Conservation (phyloP, 2,113 vertebrate genomes). For the Perca schrenkii region DNA sequence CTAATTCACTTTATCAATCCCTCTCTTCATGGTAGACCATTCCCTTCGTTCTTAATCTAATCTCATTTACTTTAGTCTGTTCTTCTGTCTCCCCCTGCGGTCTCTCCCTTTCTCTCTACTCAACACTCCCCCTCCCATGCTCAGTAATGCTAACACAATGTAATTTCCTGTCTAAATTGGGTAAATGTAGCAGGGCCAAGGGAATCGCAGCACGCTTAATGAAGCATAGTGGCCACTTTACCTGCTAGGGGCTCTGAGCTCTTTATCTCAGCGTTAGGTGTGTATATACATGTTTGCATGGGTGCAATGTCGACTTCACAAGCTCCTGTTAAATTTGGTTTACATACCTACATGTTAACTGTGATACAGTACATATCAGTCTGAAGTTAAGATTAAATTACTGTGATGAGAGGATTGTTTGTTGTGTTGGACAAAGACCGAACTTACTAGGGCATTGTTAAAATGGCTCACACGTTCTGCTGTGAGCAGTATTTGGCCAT, state of each 20-base stretch:
- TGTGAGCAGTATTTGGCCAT: background rate
- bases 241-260: conserved; percentile 41
- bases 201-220: conserved; percentile 59
- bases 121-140: conserved; percentile 5
- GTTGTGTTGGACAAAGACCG: background rate
- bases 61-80: conserved; percentile 32
- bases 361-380: background rate
- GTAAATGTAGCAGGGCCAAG: conserved; percentile 56
- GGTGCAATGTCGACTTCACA: background rate
- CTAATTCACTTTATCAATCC: conserved; percentile 61
- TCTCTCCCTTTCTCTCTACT: conserved; percentile 22
- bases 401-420: background rate
- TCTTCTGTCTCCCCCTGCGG: conserved; percentile 29
- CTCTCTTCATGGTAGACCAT: conserved; percentile 31
- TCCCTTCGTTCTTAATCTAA: conserved; percentile 60
- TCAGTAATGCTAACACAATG: conserved; percentile 51
- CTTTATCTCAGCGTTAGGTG: conserved; percentile 38
- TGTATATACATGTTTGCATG: conserved; percentile 2
- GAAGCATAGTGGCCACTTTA: conserved; percentile 69
- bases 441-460: background rate
- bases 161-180: conserved; percentile 76
- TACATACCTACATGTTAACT: background rate
- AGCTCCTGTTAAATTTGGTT: background rate
- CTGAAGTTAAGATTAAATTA: background rate
- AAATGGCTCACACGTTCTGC: conserved; percentile 17